Conservation (phyloP, 2,888 invertebrate genomes). For the Callyntrura guangdongensis region DNA sequence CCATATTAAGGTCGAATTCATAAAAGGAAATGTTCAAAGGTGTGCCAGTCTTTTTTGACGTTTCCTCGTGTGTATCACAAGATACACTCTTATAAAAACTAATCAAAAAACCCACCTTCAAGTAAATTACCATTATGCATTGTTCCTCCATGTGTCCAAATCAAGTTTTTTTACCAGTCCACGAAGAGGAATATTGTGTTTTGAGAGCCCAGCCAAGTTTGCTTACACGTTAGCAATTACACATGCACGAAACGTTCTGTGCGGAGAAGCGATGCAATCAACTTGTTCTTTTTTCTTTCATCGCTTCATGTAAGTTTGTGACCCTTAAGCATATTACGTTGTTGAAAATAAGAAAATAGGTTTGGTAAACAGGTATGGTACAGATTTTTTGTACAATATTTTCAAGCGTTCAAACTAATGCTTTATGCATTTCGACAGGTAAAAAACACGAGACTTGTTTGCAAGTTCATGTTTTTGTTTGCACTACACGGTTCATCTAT, state of each 20-base stretch:
- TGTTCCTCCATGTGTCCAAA: background rate
- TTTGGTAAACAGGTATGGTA: too few species aligned
- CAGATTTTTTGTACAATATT: too few species aligned
- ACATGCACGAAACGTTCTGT: background rate
- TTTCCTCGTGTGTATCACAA: background rate
- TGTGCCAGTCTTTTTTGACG: constrained; percentile 41
- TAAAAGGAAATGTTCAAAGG: constrained; percentile 64
- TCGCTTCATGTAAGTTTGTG: background rate
- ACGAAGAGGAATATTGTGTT: too few species aligned
- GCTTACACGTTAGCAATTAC: background rate
- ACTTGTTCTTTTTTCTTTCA: constrained; percentile 36
- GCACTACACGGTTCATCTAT: too few species aligned
- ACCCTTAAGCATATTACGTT: background rate
- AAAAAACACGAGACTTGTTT: too few species aligned
- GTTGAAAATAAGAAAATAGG: background rate
- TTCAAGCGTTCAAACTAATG: too few species aligned
- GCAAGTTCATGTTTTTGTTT: too few species aligned
- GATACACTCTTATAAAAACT: background rate
- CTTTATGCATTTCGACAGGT: too few species aligned
- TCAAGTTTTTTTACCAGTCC: background rate
- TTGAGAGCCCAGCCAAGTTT: too few species aligned
- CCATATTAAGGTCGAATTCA: constrained; percentile 36
- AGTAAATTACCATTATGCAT: constrained; percentile 1
- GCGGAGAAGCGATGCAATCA: background rate
- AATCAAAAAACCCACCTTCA: constrained; percentile 46